Conservation (phyloP, 2,797 vertebrate species). For the Picus viridis region DNA sequence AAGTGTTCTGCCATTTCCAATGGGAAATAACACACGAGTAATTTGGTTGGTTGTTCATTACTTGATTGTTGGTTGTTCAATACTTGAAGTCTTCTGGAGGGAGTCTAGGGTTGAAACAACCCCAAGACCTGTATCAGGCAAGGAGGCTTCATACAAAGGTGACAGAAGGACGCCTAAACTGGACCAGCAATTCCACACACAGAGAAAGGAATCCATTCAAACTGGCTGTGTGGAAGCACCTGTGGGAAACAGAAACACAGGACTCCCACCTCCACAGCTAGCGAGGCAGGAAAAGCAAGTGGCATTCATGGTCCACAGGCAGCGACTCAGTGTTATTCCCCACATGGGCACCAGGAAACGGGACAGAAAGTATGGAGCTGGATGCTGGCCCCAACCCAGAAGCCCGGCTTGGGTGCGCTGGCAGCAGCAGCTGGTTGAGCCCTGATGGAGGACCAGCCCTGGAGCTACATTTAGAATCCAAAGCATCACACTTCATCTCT, state of each 20-base stretch:
- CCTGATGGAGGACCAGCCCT: neutral
- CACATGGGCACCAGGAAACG: neutral
- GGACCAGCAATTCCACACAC: neutral
- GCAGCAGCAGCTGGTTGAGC: neutral
- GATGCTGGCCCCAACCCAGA: neutral
- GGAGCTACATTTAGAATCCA: neutral
- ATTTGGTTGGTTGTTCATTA: no score
- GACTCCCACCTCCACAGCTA: neutral
- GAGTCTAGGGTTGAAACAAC: neutral
- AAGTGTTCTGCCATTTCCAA: neutral
- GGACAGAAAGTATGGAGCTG: neutral
- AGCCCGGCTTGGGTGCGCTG: accelerated
- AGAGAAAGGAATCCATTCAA: neutral
- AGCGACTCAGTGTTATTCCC: neutral
- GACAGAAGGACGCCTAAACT: neutral
- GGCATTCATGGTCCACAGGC: accelerated
- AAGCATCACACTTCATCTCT: neutral
- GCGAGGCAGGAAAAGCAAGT: neutral
- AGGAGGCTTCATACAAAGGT: neutral
- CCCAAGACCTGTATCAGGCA: neutral
- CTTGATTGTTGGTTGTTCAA: neutral
- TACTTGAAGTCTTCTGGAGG: neutral
- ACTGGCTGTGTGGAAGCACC: neutral
- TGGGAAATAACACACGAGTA: neutral
- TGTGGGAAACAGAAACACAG: neutral